A percentile compares a stretch with the other conserved stretches of the same genome.
Conservation (phyloP, 2,113 vertebrate genomes). For the Circaetus gallicus region DNA sequence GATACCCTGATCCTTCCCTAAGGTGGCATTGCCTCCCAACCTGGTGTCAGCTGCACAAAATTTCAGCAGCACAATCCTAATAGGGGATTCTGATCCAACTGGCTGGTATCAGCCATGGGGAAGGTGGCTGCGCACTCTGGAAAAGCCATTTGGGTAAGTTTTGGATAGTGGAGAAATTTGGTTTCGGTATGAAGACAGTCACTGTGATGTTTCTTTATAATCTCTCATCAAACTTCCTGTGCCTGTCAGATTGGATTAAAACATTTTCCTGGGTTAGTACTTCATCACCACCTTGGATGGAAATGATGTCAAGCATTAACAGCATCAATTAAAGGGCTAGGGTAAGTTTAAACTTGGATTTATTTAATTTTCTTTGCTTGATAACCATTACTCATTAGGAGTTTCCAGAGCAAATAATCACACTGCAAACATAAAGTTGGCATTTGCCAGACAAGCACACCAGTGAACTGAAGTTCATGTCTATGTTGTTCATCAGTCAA, state of each 20-base stretch:
- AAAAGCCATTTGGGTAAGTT: background rate
- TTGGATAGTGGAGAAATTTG: background rate
- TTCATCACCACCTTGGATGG: background rate
- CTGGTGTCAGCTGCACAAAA: background rate
- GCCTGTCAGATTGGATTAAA: background rate
- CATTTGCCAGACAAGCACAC: background rate
- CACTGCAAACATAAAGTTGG: background rate
- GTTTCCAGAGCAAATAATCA: constrained; percentile 24
- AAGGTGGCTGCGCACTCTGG: background rate
- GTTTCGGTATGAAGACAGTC: background rate
- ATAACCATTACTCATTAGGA: background rate
- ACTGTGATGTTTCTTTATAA: background rate
- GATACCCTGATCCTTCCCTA: background rate
- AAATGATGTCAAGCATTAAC: background rate
- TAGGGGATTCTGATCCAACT: background rate
- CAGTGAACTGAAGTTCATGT: background rate
- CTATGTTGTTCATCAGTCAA: background rate
- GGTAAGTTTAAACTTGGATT: constrained; percentile 20
- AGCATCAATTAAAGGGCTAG: background rate
- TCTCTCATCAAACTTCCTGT: background rate
- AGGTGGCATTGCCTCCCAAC: background rate
- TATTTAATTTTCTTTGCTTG: constrained; percentile 1
- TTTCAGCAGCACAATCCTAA: background rate
- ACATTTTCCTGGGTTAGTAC: background rate
- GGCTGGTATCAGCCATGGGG: background rate